These are phyloP conservation scores for Oriolus oriolus DNA, from an alignment of 2,113 vertebrate genomes.

Conservation along the genomic window DNA sequence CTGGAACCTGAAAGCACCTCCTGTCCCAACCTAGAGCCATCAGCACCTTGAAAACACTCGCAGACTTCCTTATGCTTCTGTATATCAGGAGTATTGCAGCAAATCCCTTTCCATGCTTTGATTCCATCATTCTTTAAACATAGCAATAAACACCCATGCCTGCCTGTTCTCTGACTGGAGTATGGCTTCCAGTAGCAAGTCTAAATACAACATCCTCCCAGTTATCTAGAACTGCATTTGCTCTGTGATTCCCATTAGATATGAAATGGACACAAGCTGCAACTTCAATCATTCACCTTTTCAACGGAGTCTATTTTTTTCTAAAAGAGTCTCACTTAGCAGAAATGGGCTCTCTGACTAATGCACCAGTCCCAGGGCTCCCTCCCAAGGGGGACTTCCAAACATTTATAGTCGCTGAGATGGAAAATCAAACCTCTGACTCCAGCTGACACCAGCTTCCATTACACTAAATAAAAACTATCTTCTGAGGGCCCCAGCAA, in stretches of 20 bases:
- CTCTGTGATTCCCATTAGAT: neutral
- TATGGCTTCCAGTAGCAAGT: neutral
- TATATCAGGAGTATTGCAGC: neutral
- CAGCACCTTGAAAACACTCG: neutral
- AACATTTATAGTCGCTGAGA: neutral
- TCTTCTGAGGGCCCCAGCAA: neutral
- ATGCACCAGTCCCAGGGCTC: neutral
- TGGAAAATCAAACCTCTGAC: conserved; percentile 25
- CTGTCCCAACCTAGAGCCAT: neutral
- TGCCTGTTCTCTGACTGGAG: neutral
- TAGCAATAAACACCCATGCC: neutral
- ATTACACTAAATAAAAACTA: neutral
- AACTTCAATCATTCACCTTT: neutral
- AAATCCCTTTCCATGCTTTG: neutral
- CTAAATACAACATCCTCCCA: neutral
- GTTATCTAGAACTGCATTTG: neutral
- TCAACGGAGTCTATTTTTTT: neutral
- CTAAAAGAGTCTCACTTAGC: neutral
- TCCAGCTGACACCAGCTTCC: conserved; percentile 35
- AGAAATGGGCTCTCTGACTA: neutral
- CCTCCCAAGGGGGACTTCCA: neutral
- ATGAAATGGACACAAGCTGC: neutral
- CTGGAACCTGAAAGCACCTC: neutral
- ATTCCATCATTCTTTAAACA: neutral
- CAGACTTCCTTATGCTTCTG: neutral